Base-by-base conservation (phyloP, 2,888 invertebrate genomes). In the Dorcus hopei region DNA sequence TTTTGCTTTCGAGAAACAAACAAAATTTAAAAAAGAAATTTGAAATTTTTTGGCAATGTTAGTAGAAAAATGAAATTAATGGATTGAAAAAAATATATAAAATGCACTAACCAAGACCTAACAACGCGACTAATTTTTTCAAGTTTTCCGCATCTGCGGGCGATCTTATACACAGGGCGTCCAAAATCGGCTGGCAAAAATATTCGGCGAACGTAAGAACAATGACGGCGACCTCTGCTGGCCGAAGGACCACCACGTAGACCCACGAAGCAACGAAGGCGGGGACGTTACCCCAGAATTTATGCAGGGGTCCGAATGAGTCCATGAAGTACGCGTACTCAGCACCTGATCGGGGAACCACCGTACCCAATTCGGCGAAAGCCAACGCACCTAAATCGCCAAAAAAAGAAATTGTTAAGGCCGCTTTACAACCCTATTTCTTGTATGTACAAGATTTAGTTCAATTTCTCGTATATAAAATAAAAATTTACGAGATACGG, bases 321-420 rank as follows among this genome's bases (percentile, higher is more conserved):
- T 88, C 88, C 73, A 87, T 82, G 70, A 90, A 87, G 73, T 91
- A 93, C 1, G 89, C 85, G 74, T 92, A 92, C 77, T 92, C 91
- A 1, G 90, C 91, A 2, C 93, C 93, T 1, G 91, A 91, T 70
- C 88, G 82, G 1, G 87, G 88, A 3, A 92, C 85, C 1, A 91
- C 87, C 0, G 90, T 89, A 38, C 91, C 91, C 53, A 93, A 79
- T 79, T 93, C 93, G 39, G 91, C 90, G 71, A 90, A 93, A 2
- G 89, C 87, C 59, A 92, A 75, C 0, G 91, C 91, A 65, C 92
- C 90, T 89, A 70, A 52, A 81, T 6, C 6, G 7, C 26, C 26
- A 33, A 33, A 33, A 58, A 51, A 59, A n/a, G n/a, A 52, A 41
- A 58, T 45, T 26, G n/a, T 45, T 6, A 38, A 11, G 14, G 19